phyloP scores from a whole-genome alignment of 2,797 vertebrate genomes.

The Petrocephalus schoutedeni region DNA sequence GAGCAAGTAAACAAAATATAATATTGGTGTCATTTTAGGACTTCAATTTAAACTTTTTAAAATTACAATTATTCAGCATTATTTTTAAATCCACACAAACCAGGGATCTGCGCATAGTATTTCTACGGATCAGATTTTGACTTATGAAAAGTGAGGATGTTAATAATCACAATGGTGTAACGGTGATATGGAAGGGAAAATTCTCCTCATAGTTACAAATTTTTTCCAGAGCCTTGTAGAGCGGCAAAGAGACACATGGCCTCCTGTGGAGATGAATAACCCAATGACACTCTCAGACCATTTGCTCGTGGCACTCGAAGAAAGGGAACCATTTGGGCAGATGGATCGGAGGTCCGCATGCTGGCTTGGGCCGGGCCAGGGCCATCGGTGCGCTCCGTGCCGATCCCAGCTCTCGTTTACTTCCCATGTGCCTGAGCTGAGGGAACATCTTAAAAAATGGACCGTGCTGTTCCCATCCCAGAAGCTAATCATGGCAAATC shows the following conservation, averaged over 20 bases:
- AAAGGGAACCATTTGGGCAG: slow-evolving; percentile 3
- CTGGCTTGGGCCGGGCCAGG: not conserved
- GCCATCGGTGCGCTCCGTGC: slow-evolving; percentile 23
- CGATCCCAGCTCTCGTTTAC: not conserved
- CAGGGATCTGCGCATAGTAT: not conserved
- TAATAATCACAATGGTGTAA: not conserved
- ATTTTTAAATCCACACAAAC: not conserved
- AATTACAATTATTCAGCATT: not conserved
- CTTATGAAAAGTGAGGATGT: not conserved
- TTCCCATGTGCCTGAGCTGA: not conserved
- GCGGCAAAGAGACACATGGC: not conserved
- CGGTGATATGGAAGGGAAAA: not conserved
- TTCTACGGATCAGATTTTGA: not conserved
- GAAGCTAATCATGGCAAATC: slow-evolving; percentile 36
- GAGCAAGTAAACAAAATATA: no score
- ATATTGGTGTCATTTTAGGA: not conserved
- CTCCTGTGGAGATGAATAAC: not conserved
- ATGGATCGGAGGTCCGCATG: slow-evolving; percentile 13
- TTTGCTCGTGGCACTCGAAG: slow-evolving; percentile 7
- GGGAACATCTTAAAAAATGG: slow-evolving; percentile 31
- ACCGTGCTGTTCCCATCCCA: slow-evolving; percentile 30
- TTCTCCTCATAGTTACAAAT: not conserved
- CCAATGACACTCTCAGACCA: not conserved
- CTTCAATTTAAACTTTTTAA: not conserved
- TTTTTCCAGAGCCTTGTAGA: not conserved